phyloP scores from a whole-genome alignment of 1,140 invertebrate genomes.

The Platyura marginata region DNA sequence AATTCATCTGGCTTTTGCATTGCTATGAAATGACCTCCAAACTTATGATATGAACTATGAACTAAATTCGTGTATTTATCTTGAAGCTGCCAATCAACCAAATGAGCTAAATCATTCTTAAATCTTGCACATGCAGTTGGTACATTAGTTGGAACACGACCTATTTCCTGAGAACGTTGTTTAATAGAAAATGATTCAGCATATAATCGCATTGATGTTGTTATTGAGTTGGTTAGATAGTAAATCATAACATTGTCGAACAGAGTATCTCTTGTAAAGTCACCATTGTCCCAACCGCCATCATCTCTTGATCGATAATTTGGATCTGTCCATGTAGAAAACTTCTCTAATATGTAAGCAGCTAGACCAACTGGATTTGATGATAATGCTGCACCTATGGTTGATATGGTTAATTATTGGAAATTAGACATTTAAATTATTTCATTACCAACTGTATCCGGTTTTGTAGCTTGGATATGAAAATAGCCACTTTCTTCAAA shows the following conservation, averaged over 20 bases:
- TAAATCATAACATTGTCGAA: constrained; percentile 83
- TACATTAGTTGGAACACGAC: constrained; percentile 35
- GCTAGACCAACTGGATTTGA: constrained; percentile 58
- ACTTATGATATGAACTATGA: constrained; percentile 33
- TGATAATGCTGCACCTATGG: constrained; percentile 35
- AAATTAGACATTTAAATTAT: constrained; percentile 2
- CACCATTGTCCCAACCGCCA: constrained; percentile 45
- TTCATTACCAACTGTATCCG: constrained; percentile 66
- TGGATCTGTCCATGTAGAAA: constrained; percentile 53
- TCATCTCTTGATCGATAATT: constrained; percentile 35
- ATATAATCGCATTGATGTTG: constrained; percentile 57
- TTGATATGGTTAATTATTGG: constrained; percentile 13
- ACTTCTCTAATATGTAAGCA: constrained; percentile 74
- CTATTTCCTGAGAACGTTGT: constrained; percentile 23
- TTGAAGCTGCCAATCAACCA: constrained; percentile 34
- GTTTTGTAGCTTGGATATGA: constrained; percentile 75
- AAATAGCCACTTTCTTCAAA: constrained; percentile 61
- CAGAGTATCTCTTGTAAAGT: constrained; percentile 48
- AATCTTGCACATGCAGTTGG: constrained; percentile 46
- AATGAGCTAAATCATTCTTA: constrained; percentile 37
- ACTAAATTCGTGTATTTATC: constrained; percentile 42
- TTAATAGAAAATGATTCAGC: constrained; percentile 35
- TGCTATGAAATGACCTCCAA: constrained; percentile 74
- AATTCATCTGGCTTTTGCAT: constrained; percentile 55
- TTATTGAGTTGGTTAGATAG: constrained; percentile 59